Evolutionary conservation across 2,888 invertebrate genomes (phyloP).

Genomic region (Gymnosoma rotundatum): DNA sequence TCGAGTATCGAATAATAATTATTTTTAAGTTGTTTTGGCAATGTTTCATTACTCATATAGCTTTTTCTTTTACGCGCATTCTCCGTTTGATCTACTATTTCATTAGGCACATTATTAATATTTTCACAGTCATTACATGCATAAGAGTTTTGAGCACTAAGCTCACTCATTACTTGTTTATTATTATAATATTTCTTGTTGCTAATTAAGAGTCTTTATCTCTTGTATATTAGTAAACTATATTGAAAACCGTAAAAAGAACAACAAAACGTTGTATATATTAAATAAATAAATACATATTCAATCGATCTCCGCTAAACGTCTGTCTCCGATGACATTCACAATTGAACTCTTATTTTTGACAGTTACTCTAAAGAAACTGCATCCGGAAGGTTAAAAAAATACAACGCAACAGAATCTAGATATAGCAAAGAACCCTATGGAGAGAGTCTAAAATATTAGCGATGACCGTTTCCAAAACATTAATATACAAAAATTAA

Average conservation of each 20-base stretch:
- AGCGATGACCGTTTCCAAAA: too few species aligned
- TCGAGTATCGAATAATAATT: conserved; percentile 14
- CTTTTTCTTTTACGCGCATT: conserved; percentile 11
- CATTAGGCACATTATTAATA: not conserved
- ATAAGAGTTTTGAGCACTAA: conserved; percentile 10
- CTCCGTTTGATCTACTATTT: not conserved
- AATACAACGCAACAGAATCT: too few species aligned
- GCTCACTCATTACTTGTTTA: conserved; percentile 13
- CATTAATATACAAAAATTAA: too few species aligned
- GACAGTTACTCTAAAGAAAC: too few species aligned
- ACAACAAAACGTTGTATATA: conserved; percentile 7
- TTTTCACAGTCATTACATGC: not conserved
- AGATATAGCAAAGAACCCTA: too few species aligned
- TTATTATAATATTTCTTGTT: conserved; percentile 1
- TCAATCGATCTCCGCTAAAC: conserved; percentile 21
- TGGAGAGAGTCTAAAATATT: too few species aligned
- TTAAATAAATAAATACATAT: conserved; percentile 7
- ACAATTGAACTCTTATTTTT: not conserved
- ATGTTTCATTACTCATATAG: conserved; percentile 17
- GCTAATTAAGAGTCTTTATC: conserved; percentile 6
- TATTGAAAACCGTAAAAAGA: conserved; percentile 1
- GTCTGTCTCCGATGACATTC: conserved; percentile 1
- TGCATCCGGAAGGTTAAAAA: too few species aligned
- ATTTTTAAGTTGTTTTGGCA: conserved; percentile 11
- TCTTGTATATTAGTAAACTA: conserved; percentile 1